Conservation (phyloP, 1,140 invertebrate species). For the Rhagoletis zephyria region DNA sequence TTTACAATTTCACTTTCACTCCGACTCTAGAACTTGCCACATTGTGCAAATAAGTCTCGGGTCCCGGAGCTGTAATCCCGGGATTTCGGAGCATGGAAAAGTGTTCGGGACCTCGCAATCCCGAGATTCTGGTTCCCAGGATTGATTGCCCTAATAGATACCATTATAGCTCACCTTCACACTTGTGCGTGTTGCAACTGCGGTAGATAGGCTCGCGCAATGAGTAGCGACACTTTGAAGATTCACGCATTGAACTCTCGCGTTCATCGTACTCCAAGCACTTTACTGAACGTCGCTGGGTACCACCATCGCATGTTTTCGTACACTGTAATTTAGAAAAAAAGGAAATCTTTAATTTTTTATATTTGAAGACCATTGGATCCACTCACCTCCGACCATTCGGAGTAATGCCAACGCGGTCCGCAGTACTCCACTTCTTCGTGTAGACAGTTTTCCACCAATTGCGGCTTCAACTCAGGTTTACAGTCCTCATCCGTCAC, state of each 20-base stretch:
- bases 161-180: constrained; percentile 69
- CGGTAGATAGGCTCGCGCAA: constrained; percentile 76
- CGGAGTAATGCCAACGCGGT: constrained; percentile 78
- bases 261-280: constrained; percentile 76
- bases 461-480: constrained; percentile 64
- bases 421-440: constrained; percentile 75
- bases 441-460: constrained; percentile 72
- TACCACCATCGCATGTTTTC: constrained; percentile 77
- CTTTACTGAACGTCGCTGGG: constrained; percentile 77
- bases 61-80: no score
- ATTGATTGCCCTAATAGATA: constrained; percentile 38
- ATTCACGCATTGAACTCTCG: constrained; percentile 68
- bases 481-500: constrained; percentile 72
- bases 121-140: neutral
- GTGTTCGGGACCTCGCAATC: no score
- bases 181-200: constrained; percentile 78
- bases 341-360: neutral
- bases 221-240: constrained; percentile 75
- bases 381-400: constrained; percentile 77
- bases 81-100: no score
- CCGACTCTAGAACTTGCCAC: no score
- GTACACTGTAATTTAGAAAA: constrained; percentile 73
- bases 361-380: neutral
- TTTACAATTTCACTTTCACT: no score
- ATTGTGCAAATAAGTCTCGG: no score